These are phyloP conservation scores for Hypena proboscidalis DNA, from an alignment of 2,888 invertebrate genomes.

Conservation along the genomic window DNA sequence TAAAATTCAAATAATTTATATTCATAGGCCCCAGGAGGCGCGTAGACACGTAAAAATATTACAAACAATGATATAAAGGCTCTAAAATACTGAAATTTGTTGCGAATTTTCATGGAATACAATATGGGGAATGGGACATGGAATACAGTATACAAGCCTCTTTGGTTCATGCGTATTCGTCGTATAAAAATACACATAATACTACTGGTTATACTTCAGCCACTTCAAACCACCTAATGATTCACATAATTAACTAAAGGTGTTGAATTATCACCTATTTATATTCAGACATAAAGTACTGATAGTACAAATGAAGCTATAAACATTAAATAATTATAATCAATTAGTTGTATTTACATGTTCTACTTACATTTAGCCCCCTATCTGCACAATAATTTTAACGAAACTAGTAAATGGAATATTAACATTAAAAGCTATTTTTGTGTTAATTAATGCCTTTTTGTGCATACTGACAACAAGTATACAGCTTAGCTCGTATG, in stretches of 20 bases:
- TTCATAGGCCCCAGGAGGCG: no score
- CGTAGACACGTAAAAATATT: no score
- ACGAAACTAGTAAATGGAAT: conserved; percentile 31
- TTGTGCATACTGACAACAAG: neutral
- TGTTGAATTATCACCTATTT: conserved; percentile 36
- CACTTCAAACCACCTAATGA: conserved; percentile 23
- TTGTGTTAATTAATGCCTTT: conserved; percentile 17
- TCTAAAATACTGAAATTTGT: no score
- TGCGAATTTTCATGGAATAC: no score
- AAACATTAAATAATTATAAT: conserved; percentile 40
- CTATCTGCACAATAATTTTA: conserved; percentile 23
- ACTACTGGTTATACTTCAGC: no score
- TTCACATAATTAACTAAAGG: conserved; percentile 33
- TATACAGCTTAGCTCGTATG: no score
- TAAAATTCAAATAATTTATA: no score
- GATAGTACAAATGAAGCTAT: conserved; percentile 23
- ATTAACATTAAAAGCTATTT: conserved; percentile 26
- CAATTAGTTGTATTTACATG: conserved; percentile 37
- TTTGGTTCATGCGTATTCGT: no score
- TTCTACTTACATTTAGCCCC: conserved; percentile 24
- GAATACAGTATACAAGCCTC: no score
- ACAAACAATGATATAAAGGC: no score
- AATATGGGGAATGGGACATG: no score
- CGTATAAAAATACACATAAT: no score
- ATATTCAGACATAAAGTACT: conserved; percentile 22